Conservation (phyloP, 2,888 invertebrate species). For the Epirrita christyi region DNA sequence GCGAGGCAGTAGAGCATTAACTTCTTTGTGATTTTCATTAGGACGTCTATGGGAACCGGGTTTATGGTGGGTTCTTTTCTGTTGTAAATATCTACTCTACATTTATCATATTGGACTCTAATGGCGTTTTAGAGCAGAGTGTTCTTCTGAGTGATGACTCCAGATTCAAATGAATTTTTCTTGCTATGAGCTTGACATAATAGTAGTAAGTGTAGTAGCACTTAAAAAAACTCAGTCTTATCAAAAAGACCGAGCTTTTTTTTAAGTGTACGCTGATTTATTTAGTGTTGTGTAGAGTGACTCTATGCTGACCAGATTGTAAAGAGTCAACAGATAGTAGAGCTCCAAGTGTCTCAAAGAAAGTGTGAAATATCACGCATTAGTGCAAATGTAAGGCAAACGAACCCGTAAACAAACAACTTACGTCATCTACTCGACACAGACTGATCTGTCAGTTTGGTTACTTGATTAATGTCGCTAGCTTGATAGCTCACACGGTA, state of each 20-base stretch:
- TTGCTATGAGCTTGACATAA: too few relatives aligned
- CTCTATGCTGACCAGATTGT: neutral
- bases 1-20: slow-evolving; percentile 62
- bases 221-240: too few relatives aligned
- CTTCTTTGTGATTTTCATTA: slow-evolving; percentile 70
- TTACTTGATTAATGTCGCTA: too few relatives aligned
- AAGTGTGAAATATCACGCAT: slow-evolving; percentile 76
- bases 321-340: slow-evolving; percentile 13
- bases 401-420: slow-evolving; percentile 44
- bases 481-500: too few relatives aligned
- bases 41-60: slow-evolving; percentile 71
- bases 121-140: too few relatives aligned
- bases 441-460: slow-evolving; percentile 14
- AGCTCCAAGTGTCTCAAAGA: slow-evolving; percentile 51
- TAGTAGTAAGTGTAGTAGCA: too few relatives aligned
- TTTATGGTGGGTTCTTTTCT: slow-evolving; percentile 33
- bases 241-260: too few relatives aligned
- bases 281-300: too few relatives aligned
- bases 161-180: too few relatives aligned
- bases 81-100: slow-evolving; percentile 2
- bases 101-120: neutral
- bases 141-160: too few relatives aligned
- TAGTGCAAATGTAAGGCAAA: slow-evolving; percentile 62
- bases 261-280: too few relatives aligned
- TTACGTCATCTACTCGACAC: slow-evolving; percentile 20